Percentiles rank a stretch among this genome's conserved stretches.
These are phyloP conservation scores for Lymantria monacha DNA, from an alignment of 2,888 invertebrate genomes.

Conservation along the genomic window DNA sequence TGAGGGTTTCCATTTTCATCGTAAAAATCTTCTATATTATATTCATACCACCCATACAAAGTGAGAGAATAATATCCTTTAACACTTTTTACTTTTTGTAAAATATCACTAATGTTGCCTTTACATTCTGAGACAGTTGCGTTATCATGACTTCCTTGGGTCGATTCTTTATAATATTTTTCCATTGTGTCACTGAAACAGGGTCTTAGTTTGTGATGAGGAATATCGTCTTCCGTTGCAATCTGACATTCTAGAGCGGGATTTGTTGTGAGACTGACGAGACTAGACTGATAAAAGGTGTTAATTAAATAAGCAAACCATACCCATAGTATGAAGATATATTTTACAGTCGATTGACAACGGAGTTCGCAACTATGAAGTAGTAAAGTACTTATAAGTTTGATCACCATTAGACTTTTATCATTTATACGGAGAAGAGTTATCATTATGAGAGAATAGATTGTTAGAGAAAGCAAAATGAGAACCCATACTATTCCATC, in stretches of 20 bases:
- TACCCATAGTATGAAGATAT: slow-evolving; percentile 44
- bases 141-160: slow-evolving; percentile 7
- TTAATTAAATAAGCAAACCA: slow-evolving; percentile 44
- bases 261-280: slow-evolving; percentile 35
- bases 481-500: slow-evolving; percentile 21
- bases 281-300: slow-evolving; percentile 32
- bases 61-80: slow-evolving; percentile 40
- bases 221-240: slow-evolving; percentile 11
- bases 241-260: slow-evolving; percentile 30
- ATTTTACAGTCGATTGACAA: slow-evolving; percentile 2
- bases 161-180: slow-evolving; percentile 21
- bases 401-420: slow-evolving; percentile 10
- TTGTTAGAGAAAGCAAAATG: slow-evolving; percentile 2
- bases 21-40: slow-evolving; percentile 36
- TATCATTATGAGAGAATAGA: slow-evolving; percentile 11
- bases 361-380: slow-evolving; percentile 12
- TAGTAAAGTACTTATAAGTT: slow-evolving; percentile 11
- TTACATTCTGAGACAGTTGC: slow-evolving; percentile 11
- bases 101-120: slow-evolving; percentile 29
- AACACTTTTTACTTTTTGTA: slow-evolving; percentile 40
- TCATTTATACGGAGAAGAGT: slow-evolving; percentile 10
- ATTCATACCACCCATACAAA: slow-evolving; percentile 38
- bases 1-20: slow-evolving; percentile 35
- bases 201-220: slow-evolving; percentile 1
- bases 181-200: slow-evolving; percentile 24